phyloP scores from a whole-genome alignment of 2,888 invertebrate genomes.

The Latrodectus hesperus region DNA sequence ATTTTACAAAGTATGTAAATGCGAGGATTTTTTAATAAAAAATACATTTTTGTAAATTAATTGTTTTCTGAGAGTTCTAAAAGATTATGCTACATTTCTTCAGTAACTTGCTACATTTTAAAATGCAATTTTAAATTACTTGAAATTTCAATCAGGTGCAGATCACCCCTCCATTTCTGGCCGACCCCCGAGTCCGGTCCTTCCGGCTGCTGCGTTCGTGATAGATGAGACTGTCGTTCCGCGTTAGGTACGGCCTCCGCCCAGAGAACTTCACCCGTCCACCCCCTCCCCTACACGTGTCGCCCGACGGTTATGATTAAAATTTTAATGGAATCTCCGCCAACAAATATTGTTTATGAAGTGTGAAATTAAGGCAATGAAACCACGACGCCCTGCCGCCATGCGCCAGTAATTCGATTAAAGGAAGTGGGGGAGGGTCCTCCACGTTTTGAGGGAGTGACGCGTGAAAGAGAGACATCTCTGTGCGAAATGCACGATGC shows the following conservation, averaged over 20 bases:
- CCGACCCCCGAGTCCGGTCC: constrained; percentile 30
- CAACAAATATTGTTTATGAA: constrained; percentile 70
- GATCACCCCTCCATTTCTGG: constrained; percentile 6
- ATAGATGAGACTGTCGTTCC: constrained; percentile 68
- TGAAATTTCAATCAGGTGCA: too few species aligned
- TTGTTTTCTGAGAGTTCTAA: too few species aligned
- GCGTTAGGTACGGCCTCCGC: constrained; percentile 66
- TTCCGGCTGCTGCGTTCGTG: constrained; percentile 63
- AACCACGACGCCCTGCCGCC: constrained; percentile 54
- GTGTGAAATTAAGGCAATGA: constrained; percentile 70
- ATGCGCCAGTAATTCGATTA: constrained; percentile 69
- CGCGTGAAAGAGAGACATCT: background rate
- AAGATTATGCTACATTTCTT: too few species aligned
- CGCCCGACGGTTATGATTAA: constrained; percentile 69
- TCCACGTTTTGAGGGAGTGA: background rate
- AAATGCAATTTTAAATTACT: too few species aligned
- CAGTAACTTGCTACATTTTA: too few species aligned
- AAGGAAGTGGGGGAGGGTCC: constrained; percentile 6
- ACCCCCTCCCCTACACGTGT: constrained; percentile 62
- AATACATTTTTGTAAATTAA: too few species aligned
- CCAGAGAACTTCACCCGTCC: constrained; percentile 30
- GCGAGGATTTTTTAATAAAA: too few species aligned
- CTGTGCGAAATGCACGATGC: background rate
- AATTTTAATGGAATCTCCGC: constrained; percentile 70
- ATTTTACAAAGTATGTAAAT: too few species aligned